Percentiles rank a stretch among this genome's conserved stretches.
Evolutionary conservation across 2,113 vertebrate species (phyloP).

Genomic region (Hystrix brachyura): DNA sequence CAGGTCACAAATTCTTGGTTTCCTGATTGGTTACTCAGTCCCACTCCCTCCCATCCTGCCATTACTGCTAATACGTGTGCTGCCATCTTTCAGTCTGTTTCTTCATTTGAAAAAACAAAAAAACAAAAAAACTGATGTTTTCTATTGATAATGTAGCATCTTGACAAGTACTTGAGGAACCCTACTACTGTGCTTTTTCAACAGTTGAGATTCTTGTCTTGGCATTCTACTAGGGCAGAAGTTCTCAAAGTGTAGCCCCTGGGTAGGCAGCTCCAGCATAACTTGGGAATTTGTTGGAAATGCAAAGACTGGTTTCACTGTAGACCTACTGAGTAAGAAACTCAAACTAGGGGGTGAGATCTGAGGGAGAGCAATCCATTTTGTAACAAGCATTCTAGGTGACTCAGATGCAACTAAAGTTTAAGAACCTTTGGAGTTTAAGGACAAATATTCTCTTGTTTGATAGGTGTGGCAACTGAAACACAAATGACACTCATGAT

Average conservation of each 20-base stretch:
- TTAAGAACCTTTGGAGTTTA: background rate
- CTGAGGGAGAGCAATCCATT: background rate
- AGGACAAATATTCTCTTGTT: background rate
- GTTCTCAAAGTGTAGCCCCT: background rate
- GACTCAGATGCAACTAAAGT: background rate
- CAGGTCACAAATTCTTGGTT: background rate
- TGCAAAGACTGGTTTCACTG: background rate
- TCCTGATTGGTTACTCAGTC: background rate
- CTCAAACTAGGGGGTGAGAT: background rate
- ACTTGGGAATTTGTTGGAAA: background rate
- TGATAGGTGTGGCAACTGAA: background rate
- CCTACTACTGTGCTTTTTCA: background rate
- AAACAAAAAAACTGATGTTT: background rate
- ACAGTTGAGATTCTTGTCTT: background rate
- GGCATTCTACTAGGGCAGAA: background rate
- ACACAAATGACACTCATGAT: background rate
- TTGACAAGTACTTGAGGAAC: background rate
- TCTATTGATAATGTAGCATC: background rate
- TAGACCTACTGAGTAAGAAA: constrained; percentile 8
- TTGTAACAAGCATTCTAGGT: background rate
- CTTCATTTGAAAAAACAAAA: background rate
- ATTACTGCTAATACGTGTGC: background rate
- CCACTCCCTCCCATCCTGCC: background rate
- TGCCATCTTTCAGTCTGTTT: background rate
- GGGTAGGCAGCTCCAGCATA: background rate